These are phyloP conservation scores for Leptinotarsa tumamoca DNA, from an alignment of 2,888 invertebrate genomes.

Conservation along the genomic window DNA sequence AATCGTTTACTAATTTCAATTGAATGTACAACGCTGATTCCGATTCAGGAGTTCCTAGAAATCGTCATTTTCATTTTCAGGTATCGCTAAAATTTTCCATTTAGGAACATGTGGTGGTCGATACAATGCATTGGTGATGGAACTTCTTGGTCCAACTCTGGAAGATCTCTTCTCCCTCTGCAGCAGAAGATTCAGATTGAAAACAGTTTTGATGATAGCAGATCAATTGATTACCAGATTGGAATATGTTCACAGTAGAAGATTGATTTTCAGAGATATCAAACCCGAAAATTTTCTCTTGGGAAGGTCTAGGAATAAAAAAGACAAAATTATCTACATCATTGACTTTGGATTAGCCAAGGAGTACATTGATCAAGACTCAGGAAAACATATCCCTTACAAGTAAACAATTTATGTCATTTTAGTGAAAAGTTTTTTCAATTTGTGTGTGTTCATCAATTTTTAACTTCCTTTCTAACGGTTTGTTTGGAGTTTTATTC, in stretches of 20 bases:
- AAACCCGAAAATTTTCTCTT: conserved; percentile 99
- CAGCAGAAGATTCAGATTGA: conserved; percentile 77
- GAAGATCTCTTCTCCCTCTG: conserved; percentile 81
- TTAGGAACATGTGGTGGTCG: conserved; percentile 79
- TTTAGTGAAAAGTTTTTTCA: background rate
- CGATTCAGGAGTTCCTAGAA: background rate
- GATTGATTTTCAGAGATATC: conserved; percentile 98
- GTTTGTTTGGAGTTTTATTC: background rate
- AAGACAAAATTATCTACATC: conserved; percentile 99
- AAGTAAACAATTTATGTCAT: conserved; percentile 45
- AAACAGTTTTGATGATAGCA: conserved; percentile 80
- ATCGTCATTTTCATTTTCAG: conserved; percentile 57
- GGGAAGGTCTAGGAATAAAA: conserved; percentile 96
- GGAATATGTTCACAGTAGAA: conserved; percentile 99
- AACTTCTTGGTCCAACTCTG: conserved; percentile 78
- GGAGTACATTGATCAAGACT: conserved; percentile 99
- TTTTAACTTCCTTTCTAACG: background rate
- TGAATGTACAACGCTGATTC: too few species aligned
- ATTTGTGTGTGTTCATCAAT: background rate
- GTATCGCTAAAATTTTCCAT: conserved; percentile 80
- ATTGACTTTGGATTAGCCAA: conserved; percentile 99
- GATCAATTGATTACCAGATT: conserved; percentile 89
- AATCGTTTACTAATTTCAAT: too few species aligned
- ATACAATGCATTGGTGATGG: conserved; percentile 81
- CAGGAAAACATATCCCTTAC: conserved; percentile 99